phyloP scores from a whole-genome alignment of 2,113 vertebrate species.

The Aythya baeri region DNA sequence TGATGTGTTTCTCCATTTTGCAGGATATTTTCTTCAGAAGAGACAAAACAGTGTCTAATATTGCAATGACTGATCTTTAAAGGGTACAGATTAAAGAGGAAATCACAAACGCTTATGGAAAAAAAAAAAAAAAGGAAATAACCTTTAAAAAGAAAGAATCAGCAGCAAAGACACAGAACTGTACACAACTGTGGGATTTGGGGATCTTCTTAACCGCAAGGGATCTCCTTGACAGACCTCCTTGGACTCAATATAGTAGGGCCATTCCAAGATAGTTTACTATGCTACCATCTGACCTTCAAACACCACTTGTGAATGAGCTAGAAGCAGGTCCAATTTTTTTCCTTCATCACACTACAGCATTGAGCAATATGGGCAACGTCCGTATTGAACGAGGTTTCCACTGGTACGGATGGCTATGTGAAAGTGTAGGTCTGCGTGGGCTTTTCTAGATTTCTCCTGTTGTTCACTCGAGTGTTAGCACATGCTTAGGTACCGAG shows the following conservation, averaged over 20 bases:
- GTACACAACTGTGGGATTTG: background rate
- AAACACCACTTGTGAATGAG: background rate
- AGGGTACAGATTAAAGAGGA: constrained; percentile 42
- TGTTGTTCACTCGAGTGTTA: background rate
- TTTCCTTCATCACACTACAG: background rate
- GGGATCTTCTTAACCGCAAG: background rate
- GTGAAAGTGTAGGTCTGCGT: fast-evolving
- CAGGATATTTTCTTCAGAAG: constrained; percentile 83
- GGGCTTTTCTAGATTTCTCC: background rate
- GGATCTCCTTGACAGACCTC: background rate
- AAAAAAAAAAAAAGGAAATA: constrained; percentile 39
- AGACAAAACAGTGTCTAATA: constrained; percentile 84
- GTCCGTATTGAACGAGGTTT: background rate
- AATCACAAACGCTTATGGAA: background rate
- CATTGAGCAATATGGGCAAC: background rate
- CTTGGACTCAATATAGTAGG: background rate
- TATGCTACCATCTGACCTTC: background rate
- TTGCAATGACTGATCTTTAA: constrained; percentile 50
- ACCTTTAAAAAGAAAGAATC: background rate
- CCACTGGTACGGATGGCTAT: background rate
- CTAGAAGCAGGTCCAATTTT: background rate
- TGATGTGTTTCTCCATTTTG: constrained; percentile 81
- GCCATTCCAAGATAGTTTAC: background rate
- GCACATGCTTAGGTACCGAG: fast-evolving
- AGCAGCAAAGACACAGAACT: background rate